These are phyloP conservation scores for Drosophila orena DNA, from an alignment of 1,140 invertebrate genomes.

Conservation along the genomic window DNA sequence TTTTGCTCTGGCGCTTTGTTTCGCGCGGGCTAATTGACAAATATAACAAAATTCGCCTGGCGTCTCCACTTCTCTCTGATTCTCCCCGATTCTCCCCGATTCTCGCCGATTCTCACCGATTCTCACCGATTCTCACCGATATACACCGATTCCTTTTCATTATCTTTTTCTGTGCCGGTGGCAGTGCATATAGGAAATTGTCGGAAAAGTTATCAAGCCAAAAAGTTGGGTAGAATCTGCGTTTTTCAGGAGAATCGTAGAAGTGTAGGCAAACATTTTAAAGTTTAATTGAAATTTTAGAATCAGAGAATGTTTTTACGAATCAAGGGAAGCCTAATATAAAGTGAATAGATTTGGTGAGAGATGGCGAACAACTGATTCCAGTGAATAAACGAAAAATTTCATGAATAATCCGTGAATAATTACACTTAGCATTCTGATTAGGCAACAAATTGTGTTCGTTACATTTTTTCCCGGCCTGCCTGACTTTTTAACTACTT, in stretches of 20 bases:
- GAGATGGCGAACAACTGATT: not conserved
- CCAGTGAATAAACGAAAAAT: not conserved
- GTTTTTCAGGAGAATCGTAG: not conserved
- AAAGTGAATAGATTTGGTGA: not conserved
- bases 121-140: constrained; percentile 15
- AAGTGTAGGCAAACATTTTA: constrained; percentile 2
- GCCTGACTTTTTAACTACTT: not conserved
- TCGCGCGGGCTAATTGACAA: constrained; percentile 78
- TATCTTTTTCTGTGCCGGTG: constrained; percentile 20
- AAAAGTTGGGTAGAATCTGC: not conserved
- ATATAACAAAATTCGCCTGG: constrained; percentile 38
- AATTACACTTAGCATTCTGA: too few species aligned
- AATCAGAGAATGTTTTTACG: not conserved
- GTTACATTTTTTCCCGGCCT: not conserved
- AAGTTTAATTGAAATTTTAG: not conserved
- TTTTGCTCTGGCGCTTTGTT: constrained; percentile 76
- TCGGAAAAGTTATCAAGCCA: constrained; percentile 19
- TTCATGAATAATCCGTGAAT: not conserved
- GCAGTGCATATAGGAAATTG: constrained; percentile 30
- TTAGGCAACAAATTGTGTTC: too few species aligned
- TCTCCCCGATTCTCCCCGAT: constrained; percentile 8
- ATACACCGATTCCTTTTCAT: constrained; percentile 11
- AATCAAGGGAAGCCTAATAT: not conserved
- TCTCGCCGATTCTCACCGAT: constrained; percentile 11
- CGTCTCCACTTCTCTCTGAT: constrained; percentile 20